phyloP scores from a whole-genome alignment of 2,797 vertebrate genomes.

The Echiichthys vipera region DNA sequence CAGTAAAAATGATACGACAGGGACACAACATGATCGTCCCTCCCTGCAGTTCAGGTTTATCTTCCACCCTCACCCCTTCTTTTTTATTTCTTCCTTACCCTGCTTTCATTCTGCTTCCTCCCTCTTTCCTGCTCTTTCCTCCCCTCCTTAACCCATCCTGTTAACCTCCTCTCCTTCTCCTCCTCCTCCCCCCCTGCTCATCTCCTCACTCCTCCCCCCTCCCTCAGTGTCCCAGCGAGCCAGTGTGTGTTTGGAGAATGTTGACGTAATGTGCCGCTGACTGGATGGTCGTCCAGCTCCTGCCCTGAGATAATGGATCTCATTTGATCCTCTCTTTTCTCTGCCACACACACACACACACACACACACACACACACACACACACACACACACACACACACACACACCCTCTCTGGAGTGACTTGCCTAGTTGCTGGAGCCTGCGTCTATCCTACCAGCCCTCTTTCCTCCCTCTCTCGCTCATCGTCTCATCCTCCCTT shows the following conservation, averaged over 20 bases:
- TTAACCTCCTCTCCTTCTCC: too few species aligned
- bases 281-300: conserved; percentile 55
- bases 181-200: background rate
- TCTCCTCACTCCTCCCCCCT: conserved; percentile 32
- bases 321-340: conserved; percentile 47
- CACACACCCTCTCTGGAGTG: conserved; percentile 33
- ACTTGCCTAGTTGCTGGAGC: conserved; percentile 34
- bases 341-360: conserved; percentile 19
- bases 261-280: conserved; percentile 65
- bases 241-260: conserved; percentile 37
- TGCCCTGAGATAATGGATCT: conserved; percentile 69
- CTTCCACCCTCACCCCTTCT: background rate
- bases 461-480: conserved; percentile 14
- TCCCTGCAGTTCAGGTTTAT: background rate
- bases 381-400: conserved; percentile 11
- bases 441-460: conserved; percentile 38
- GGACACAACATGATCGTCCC: background rate
- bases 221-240: conserved; percentile 38
- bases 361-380: conserved; percentile 10
- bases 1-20: conserved; percentile 17
- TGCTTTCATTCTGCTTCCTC: conserved; percentile 17
- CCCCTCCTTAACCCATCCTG: background rate
- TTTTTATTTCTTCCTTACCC: background rate
- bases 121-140: background rate
- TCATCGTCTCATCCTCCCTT: conserved; percentile 52